Conservation (phyloP, 2,888 invertebrate genomes). For the Hypolimnas misippus region DNA sequence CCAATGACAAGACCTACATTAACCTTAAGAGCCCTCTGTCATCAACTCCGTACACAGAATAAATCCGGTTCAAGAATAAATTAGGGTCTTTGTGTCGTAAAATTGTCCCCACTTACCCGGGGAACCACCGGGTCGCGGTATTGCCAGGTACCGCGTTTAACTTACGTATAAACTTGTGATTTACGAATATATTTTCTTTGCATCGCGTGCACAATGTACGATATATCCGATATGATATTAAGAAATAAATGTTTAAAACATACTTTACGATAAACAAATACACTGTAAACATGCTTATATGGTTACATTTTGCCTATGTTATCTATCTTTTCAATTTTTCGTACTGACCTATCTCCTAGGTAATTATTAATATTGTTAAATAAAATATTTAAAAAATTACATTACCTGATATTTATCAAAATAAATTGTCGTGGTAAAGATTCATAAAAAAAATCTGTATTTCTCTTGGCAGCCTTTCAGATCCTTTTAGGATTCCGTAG, state of each 20-base stretch:
- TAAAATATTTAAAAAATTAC: too few relatives aligned
- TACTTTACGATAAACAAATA: too few relatives aligned
- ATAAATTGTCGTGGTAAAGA: too few relatives aligned
- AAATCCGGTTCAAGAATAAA: constrained; percentile 80
- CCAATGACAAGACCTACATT: constrained; percentile 79
- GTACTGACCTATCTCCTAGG: too few relatives aligned
- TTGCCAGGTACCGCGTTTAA: constrained; percentile 54
- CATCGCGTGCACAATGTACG: constrained; percentile 13
- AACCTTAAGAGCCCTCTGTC: constrained; percentile 78
- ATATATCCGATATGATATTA: not conserved
- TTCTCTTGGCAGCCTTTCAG: too few relatives aligned
- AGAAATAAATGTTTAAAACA: not conserved
- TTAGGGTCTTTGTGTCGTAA: constrained; percentile 77
- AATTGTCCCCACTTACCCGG: constrained; percentile 58
- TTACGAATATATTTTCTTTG: constrained; percentile 54
- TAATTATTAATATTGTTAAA: too few relatives aligned
- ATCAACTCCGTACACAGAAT: constrained; percentile 72
- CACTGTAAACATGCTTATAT: too few relatives aligned
- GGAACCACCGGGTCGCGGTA: constrained; percentile 36
- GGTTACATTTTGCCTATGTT: too few relatives aligned
- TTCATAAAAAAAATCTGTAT: too few relatives aligned
- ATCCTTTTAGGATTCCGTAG: too few relatives aligned
- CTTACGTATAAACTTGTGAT: constrained; percentile 61
- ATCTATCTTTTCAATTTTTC: too few relatives aligned
- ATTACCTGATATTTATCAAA: too few relatives aligned